phyloP scores from a whole-genome alignment of 23 tunicate genomes.

The Ascidia mentula region DNA sequence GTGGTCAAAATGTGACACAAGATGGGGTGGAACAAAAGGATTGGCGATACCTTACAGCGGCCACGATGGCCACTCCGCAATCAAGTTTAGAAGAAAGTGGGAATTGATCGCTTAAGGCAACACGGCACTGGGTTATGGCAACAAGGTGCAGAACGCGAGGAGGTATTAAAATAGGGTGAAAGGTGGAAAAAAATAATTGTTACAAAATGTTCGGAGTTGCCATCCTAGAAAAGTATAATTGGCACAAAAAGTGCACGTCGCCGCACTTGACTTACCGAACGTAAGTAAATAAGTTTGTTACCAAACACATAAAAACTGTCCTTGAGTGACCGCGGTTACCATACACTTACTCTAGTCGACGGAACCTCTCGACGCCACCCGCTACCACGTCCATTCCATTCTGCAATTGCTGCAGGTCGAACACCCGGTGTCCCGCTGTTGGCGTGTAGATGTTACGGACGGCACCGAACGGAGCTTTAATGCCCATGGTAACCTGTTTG shows the following conservation, averaged over 20 bases:
- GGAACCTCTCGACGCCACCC: slow-evolving; percentile 85
- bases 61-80: background rate
- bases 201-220: too few species aligned
- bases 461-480: slow-evolving; percentile 96
- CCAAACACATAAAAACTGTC: background rate
- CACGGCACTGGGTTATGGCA: too few species aligned
- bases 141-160: too few species aligned
- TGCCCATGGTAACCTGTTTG: slow-evolving; percentile 66
- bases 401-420: slow-evolving; percentile 41
- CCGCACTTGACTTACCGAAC: too few species aligned
- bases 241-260: too few species aligned
- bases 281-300: too few species aligned
- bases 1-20: background rate
- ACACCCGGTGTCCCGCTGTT: slow-evolving; percentile 68
- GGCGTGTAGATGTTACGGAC: slow-evolving; percentile 98
- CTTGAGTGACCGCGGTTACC: background rate
- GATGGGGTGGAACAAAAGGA: background rate
- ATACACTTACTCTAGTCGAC: slow-evolving; percentile 66
- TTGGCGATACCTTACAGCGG: background rate
- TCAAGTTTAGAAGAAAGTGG: background rate
- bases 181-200: too few species aligned
- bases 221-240: too few species aligned
- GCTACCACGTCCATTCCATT: slow-evolving; percentile 84
- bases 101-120: too few species aligned
- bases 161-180: too few species aligned